Evolutionary conservation across 2,113 vertebrate species (phyloP).

Genomic region (Dryoscopus gambensis): DNA sequence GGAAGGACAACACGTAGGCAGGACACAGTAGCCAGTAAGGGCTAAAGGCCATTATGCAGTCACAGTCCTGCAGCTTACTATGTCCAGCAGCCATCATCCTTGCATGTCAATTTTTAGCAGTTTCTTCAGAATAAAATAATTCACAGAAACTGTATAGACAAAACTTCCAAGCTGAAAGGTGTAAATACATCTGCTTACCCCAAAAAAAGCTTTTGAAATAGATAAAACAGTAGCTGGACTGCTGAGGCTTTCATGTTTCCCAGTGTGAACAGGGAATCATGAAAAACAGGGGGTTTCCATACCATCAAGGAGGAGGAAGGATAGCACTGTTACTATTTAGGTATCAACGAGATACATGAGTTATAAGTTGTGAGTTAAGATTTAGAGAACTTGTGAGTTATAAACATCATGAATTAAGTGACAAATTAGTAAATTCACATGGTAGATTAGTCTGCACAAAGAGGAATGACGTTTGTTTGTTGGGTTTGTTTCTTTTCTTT

Average conservation of each 20-base stretch:
- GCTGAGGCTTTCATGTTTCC: not conserved
- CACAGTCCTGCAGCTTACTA: not conserved
- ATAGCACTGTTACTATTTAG: not conserved
- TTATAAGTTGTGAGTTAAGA: not conserved
- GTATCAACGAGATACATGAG: not conserved
- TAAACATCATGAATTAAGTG: not conserved
- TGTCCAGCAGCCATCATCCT: not conserved
- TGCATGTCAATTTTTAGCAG: not conserved
- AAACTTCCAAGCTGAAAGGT: not conserved
- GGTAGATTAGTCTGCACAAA: not conserved
- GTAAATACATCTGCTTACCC: not conserved
- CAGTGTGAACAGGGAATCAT: not conserved
- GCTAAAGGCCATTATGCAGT: not conserved
- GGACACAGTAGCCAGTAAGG: not conserved
- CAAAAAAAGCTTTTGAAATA: not conserved
- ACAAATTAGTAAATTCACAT: not conserved
- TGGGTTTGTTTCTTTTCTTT: not conserved
- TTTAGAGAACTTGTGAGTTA: not conserved
- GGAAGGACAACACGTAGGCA: rapidly evolving
- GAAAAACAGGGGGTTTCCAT: not conserved
- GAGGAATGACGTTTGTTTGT: not conserved
- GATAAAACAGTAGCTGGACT: not conserved
- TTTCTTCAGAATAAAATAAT: not conserved
- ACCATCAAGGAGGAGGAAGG: not conserved
- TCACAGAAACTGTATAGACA: not conserved